These are phyloP conservation scores for Mechanitis messenoides DNA, from an alignment of 2,888 invertebrate species.

Conservation along the genomic window DNA sequence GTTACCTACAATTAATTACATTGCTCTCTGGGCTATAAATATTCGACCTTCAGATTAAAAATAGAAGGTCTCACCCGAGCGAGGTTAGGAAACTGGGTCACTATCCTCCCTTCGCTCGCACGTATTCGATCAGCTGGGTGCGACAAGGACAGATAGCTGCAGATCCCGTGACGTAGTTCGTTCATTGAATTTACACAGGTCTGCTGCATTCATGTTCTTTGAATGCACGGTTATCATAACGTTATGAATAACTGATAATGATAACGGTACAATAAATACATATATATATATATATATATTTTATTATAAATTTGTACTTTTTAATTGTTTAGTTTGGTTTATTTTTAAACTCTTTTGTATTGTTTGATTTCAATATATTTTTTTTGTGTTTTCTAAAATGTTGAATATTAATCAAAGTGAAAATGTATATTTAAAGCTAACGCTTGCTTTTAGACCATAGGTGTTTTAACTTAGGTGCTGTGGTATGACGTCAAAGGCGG, in stretches of 20 bases:
- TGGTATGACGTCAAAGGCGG: conserved; percentile 68
- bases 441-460: conserved; percentile 8
- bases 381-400: too few relatives aligned
- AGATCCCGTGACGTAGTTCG: conserved; percentile 65
- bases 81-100: conserved; percentile 75
- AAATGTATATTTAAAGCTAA: neutral
- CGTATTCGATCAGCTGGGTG: conserved; percentile 25
- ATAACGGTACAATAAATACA: too few relatives aligned
- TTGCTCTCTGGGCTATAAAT: conserved; percentile 62
- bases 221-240: too few relatives aligned
- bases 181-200: conserved; percentile 53
- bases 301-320: too few relatives aligned
- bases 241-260: too few relatives aligned
- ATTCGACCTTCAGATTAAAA: conserved; percentile 75
- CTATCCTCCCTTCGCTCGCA: conserved; percentile 47
- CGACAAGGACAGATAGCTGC: conserved; percentile 51
- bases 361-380: too few relatives aligned
- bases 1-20: conserved; percentile 37
- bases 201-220: too few relatives aligned
- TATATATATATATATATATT: too few relatives aligned
- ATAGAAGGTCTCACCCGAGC: conserved; percentile 71
- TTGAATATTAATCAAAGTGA: too few relatives aligned
- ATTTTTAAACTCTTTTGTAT: too few relatives aligned
- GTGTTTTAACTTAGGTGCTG: conserved; percentile 33
- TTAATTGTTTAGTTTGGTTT: too few relatives aligned